Percentiles rank a stretch among this genome's conserved stretches.
These are phyloP conservation scores for Morbakka virulenta DNA, from an alignment of 30 jellyfish, hydroid and myxozoan genomes.

Conservation along the genomic window DNA sequence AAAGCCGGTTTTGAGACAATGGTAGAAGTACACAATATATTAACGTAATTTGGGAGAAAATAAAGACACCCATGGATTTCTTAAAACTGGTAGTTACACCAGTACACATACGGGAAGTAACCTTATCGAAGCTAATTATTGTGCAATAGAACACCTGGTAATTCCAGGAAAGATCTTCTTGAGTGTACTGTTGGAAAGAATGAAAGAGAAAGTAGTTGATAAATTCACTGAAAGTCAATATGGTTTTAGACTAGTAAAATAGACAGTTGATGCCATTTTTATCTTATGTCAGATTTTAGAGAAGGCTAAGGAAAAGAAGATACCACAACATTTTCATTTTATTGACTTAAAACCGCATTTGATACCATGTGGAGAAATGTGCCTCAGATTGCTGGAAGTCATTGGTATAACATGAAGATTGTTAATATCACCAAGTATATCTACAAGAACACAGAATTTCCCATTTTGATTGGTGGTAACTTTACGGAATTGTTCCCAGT, in stretches of 20 bases:
- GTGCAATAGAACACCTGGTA: conserved; percentile 14
- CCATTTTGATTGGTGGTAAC: conserved; percentile 29
- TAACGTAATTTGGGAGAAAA: not conserved
- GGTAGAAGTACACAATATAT: no score
- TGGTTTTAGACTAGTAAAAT: conserved; percentile 42
- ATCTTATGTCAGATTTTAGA: conserved; percentile 28
- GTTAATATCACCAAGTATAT: conserved; percentile 10
- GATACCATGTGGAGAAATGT: conserved; percentile 54
- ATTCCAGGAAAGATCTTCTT: conserved; percentile 36
- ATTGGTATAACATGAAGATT: conserved; percentile 23
- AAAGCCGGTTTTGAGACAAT: no score
- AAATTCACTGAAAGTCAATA: conserved; percentile 1
- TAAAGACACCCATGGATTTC: conserved; percentile 2
- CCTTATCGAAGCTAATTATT: not conserved
- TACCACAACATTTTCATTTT: conserved; percentile 33
- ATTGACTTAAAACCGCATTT: conserved; percentile 45
- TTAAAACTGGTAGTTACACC: conserved; percentile 14
- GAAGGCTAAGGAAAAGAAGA: conserved; percentile 28
- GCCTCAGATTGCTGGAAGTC: no score
- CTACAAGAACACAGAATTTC: conserved; percentile 26
- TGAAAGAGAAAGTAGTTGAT: not conserved
- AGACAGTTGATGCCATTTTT: conserved; percentile 27
- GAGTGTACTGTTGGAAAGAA: conserved; percentile 26
- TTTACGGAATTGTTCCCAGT: conserved; percentile 48
- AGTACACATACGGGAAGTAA: conserved; percentile 14